Evolutionary conservation across 2,113 vertebrate species (phyloP), one percentile per base, ranked within the genome.

Genomic region (Oostethus manadensis): DNA sequence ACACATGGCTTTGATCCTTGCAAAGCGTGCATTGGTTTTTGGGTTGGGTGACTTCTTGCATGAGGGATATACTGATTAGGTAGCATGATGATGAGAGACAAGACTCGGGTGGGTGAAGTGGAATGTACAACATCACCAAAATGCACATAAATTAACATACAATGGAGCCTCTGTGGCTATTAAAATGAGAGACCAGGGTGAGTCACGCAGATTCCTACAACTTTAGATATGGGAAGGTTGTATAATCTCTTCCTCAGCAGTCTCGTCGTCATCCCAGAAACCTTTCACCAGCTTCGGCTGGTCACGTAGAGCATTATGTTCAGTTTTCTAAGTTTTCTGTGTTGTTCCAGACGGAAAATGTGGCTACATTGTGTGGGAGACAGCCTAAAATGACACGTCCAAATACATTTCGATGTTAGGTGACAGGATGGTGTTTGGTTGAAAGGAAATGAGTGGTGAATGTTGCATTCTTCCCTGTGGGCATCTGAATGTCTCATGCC

Each of bases 401-500:
- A 60, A 81, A 73, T 67, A 67, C 23, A 62, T 58, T 54, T 60
- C 74, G 83, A 69, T 57, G 51, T 50, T 58, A 26, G 65, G 62
- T 73, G 81, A 75, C 79, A 71, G 71, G 38, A 51, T 18, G 51
- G 35, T 53, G 44, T 57, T 46, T 44, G 18, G 48, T 75, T 70
- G 67, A 71, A 77, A 77, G 11, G 56, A 54, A 66, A 58, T 46
- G 64, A 70, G 56, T 64, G 56, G 60, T 21, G 49, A 71, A 53
- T 44, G 74, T 43, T 62, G 54, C 62, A 58, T 74, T 73, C 69
- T 64, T 78, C 43, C 49, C 9, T 14, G 22, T 42, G 56, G 64
- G 57, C 23, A 10, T 64, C 56, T 68, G 61, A 68, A 68, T 57
- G 60, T 62, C 1, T 16, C 40, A 68, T 15, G 22, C 60, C 20